phyloP scores from a whole-genome alignment of 2,888 invertebrate genomes.

The Eupithecia pulchellata region DNA sequence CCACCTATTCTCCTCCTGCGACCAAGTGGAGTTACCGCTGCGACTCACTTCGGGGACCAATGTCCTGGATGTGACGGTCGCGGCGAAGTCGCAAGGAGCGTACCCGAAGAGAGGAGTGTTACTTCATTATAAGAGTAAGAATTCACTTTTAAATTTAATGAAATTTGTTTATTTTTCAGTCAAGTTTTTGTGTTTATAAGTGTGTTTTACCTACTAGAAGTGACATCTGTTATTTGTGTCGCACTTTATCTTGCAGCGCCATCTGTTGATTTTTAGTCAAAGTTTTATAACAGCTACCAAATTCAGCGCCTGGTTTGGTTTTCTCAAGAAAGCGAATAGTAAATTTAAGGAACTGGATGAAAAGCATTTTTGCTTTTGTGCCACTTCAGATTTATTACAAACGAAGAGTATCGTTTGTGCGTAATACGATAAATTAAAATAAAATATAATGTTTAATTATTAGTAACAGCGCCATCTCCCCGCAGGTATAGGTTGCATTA shows the following conservation, averaged over 20 bases:
- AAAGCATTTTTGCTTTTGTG: neutral
- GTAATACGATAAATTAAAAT: neutral
- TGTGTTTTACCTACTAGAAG: neutral
- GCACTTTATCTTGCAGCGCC: constrained; percentile 1
- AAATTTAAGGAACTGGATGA: neutral
- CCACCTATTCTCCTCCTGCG: constrained; percentile 80
- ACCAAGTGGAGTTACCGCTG: constrained; percentile 81
- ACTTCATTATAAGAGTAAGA: constrained; percentile 87
- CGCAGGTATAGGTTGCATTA: constrained; percentile 89
- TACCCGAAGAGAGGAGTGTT: constrained; percentile 88
- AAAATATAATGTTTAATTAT: neutral
- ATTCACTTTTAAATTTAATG: neutral
- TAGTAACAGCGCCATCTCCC: constrained; percentile 50
- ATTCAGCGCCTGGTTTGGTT: neutral
- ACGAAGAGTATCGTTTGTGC: neutral
- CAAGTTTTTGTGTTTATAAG: neutral
- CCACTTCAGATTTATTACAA: neutral
- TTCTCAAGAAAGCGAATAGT: neutral
- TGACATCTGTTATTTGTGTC: constrained; percentile 16
- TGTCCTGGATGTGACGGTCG: constrained; percentile 76
- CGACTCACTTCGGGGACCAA: constrained; percentile 78
- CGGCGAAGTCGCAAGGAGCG: constrained; percentile 78
- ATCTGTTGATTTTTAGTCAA: constrained; percentile 18
- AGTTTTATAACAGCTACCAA: neutral
- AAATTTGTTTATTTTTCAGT: neutral